Percentiles rank a stretch among this genome's conserved stretches.
Evolutionary conservation across 2,888 invertebrate genomes (phyloP).

Genomic region (Pseudeuparius sepicola): DNA sequence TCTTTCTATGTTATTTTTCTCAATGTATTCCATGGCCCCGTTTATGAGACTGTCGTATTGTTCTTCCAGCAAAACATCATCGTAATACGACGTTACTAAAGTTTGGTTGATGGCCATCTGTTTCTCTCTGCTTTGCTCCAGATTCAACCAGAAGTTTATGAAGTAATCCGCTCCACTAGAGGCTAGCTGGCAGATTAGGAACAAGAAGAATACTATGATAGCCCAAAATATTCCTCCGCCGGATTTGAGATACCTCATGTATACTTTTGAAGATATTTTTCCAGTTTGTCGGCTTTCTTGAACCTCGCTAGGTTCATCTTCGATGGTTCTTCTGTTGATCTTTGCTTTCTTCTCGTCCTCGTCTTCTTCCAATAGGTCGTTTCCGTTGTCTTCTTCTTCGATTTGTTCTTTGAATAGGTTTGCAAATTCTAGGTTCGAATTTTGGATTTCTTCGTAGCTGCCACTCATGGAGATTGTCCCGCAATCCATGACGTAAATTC

Average conservation of each 20-base stretch:
- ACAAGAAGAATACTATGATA: slow-evolving; percentile 50
- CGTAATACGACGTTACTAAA: slow-evolving; percentile 18
- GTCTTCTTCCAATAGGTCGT: neutral
- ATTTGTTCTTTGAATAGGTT: slow-evolving; percentile 40
- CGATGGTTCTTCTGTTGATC: slow-evolving; percentile 7
- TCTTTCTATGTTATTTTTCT: slow-evolving; percentile 15
- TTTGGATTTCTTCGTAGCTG: slow-evolving; percentile 41
- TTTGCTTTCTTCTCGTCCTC: neutral
- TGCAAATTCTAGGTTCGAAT: slow-evolving; percentile 43
- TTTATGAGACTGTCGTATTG: slow-evolving; percentile 17
- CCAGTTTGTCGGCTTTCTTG: slow-evolving; percentile 40
- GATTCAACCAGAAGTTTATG: slow-evolving; percentile 60
- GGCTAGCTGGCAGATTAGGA: slow-evolving; percentile 55
- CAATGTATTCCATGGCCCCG: slow-evolving; percentile 4
- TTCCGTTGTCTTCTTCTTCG: slow-evolving; percentile 27
- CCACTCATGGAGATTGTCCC: slow-evolving; percentile 42
- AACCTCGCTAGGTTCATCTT: slow-evolving; percentile 23
- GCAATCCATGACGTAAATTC: slow-evolving; percentile 54
- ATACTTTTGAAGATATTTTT: slow-evolving; percentile 41
- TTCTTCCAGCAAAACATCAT: slow-evolving; percentile 23
- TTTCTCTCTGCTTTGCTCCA: slow-evolving; percentile 28
- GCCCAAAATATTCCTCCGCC: slow-evolving; percentile 58
- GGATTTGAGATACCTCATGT: slow-evolving; percentile 61
- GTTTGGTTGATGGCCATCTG: slow-evolving; percentile 19
- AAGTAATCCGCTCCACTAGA: slow-evolving; percentile 74